Evolutionary conservation across 2,113 vertebrate species (phyloP).

Genomic region (Thunnus thynnus): DNA sequence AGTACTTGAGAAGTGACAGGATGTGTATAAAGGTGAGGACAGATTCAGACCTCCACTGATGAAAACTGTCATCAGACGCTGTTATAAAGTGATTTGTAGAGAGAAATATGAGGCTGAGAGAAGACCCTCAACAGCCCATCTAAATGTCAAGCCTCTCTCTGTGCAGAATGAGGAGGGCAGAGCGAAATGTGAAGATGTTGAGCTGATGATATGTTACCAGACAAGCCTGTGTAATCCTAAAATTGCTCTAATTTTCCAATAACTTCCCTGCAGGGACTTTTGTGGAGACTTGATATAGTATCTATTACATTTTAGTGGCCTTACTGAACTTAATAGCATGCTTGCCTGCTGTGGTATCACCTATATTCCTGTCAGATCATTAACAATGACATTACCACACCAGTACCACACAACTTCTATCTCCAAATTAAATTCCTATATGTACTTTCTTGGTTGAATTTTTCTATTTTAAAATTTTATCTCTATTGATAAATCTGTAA

Average conservation of each 20-base stretch:
- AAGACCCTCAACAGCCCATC: not conserved
- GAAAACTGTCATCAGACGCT: slow-evolving; percentile 61
- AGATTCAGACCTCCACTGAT: slow-evolving; percentile 46
- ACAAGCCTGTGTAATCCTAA: slow-evolving; percentile 7
- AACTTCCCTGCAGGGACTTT: not conserved
- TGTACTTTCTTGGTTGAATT: too few species aligned
- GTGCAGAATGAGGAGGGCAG: slow-evolving; percentile 6
- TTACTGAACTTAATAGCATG: not conserved
- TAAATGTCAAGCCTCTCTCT: slow-evolving; percentile 33
- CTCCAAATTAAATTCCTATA: too few species aligned
- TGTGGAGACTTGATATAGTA: not conserved
- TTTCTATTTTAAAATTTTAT: too few species aligned
- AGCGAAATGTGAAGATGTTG: not conserved
- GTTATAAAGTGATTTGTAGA: slow-evolving; percentile 51
- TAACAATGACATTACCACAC: too few species aligned
- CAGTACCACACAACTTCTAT: too few species aligned
- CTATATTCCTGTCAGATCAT: not conserved
- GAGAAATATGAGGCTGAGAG: slow-evolving; percentile 31
- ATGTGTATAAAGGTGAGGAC: slow-evolving; percentile 53
- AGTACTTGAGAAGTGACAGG: slow-evolving; percentile 63
- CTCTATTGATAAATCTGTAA: too few species aligned
- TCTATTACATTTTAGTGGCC: not conserved
- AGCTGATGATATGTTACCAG: slow-evolving; percentile 3
- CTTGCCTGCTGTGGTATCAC: not conserved
- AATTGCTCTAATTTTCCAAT: slow-evolving; percentile 37